These are phyloP conservation scores for Prionailurus viverrinus DNA, from an alignment of 2,113 vertebrate species.

Conservation along the genomic window DNA sequence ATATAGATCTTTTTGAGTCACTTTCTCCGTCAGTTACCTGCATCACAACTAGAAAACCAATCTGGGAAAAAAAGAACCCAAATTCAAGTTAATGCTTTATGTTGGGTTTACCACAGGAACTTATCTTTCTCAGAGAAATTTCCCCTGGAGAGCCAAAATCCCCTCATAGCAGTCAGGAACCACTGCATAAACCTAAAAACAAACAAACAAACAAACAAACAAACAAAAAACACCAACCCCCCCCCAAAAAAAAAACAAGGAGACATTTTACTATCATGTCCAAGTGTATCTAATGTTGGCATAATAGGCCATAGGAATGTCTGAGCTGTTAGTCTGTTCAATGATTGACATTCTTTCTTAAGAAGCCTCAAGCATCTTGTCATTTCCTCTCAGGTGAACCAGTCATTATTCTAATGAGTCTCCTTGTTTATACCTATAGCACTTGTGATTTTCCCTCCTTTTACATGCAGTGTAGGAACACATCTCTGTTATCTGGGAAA, in stretches of 20 bases:
- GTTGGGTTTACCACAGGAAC: background rate
- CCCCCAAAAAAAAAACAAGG: background rate
- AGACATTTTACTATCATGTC: background rate
- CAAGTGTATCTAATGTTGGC: background rate
- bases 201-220: background rate
- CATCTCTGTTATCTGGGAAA: background rate
- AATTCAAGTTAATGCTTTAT: background rate
- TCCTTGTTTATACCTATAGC: background rate
- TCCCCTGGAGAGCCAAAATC: background rate
- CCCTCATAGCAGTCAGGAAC: background rate
- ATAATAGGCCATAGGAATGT: background rate
- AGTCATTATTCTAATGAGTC: background rate
- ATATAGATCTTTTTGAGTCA: background rate
- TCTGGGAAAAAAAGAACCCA: background rate
- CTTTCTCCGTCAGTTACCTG: background rate
- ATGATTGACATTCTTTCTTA: background rate
- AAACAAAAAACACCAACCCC: background rate
- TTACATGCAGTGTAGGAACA: background rate
- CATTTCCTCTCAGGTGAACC: background rate
- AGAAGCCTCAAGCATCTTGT: background rate
- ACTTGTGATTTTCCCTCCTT: background rate
- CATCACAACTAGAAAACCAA: background rate
- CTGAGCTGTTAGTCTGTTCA: background rate
- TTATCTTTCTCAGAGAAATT: background rate
- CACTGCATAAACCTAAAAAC: fast-evolving